Evolutionary conservation across 1,140 invertebrate genomes (phyloP), one percentile per base, ranked within the genome.

Genomic region (Penaeus vannamei): DNA sequence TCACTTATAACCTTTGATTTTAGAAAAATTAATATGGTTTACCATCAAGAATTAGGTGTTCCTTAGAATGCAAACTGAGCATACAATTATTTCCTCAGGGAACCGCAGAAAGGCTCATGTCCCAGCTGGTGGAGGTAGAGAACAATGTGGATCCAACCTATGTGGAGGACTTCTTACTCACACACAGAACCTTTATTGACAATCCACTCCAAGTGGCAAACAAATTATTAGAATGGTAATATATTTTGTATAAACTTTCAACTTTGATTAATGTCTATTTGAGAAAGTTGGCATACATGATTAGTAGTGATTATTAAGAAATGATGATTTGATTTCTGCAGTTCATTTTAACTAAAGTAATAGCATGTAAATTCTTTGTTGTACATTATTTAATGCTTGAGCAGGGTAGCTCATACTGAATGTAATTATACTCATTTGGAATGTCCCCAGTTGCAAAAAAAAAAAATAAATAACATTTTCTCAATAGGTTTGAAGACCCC

Each of bases 111-210:
- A 95, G 96, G 79, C 94, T 99, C 60, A 97, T 99, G 95, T 94
- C 96, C 84, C 98, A 99, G 93, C 94, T 99, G 29, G 96, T 99
- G 46, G 97, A 99, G 93, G 98, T 99, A 93, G 97, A 98, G 93
- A 97, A 97, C 61, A 94, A 96, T 91, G 96, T 97, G 29, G 99
- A 99, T 94, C 97, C 98, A 12, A 99, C 97, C 19, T 99, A 99
- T 94, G 97, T 99, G 26, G 98, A 99, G 94, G 99, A 99, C 93
- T 99, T 99, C 92, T 94, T 99, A 36, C 94, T 99, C n/a, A 99
- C 98, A 19, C 98, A 99, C 93, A 94, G 99, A 91, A 99, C 98
- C 12, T 99, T 99, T 93, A 97, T 99, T 87, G 95, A 96, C 59
- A 96, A 95, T 93, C 96, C 98, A 7, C 94, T 97, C 59, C 94